phyloP scores from a whole-genome alignment of 2,113 vertebrate genomes.

The Pampusana beccarii region DNA sequence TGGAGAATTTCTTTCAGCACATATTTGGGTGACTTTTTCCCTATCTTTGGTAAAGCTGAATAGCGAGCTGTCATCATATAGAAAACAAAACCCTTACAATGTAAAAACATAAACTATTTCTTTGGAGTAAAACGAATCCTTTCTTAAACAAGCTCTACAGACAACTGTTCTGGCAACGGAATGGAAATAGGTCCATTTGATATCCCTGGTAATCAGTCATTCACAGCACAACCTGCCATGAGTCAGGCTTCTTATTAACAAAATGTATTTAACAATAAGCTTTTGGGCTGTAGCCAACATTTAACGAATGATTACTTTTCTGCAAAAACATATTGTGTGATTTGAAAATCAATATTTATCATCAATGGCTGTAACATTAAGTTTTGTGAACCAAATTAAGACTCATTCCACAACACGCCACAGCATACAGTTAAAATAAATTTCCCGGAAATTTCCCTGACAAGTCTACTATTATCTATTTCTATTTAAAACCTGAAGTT shows the following conservation, averaged over 20 bases:
- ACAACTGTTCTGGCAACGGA: background rate
- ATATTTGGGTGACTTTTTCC: background rate
- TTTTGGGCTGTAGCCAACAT: background rate
- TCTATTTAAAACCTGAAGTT: background rate
- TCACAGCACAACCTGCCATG: background rate
- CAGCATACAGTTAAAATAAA: background rate
- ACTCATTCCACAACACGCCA: background rate
- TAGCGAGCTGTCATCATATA: background rate
- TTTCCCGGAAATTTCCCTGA: background rate
- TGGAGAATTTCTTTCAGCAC: background rate
- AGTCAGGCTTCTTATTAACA: conserved; percentile 18
- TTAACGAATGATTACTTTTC: background rate
- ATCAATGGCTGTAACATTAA: background rate
- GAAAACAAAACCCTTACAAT: background rate
- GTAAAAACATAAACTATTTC: background rate
- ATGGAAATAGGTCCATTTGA: background rate
- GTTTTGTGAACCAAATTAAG: background rate
- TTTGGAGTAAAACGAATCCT: background rate
- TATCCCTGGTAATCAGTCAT: background rate
- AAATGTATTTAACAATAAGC: background rate
- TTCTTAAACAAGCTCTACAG: background rate
- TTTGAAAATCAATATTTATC: background rate
- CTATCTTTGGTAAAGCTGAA: background rate
- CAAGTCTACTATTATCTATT: background rate
- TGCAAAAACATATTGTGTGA: background rate